Evolutionary conservation across 2,888 invertebrate species (phyloP), one percentile per base, ranked within the genome.

Genomic region (Drosophila neotestacea): DNA sequence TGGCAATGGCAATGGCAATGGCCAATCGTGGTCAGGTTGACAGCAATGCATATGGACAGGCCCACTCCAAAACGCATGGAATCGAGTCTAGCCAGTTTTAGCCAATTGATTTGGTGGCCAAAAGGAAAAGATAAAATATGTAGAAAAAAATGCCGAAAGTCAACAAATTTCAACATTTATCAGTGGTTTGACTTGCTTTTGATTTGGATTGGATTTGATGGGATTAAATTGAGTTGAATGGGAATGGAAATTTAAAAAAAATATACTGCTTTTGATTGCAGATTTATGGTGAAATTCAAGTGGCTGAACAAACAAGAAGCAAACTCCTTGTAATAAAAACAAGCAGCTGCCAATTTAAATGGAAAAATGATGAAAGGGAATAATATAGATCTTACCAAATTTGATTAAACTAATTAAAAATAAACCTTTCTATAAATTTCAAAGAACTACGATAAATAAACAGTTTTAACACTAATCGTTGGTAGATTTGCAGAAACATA

Each of bases 31-130:
- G 50, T 16, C 51, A 50, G 50, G 48, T 38, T 46, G 54, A 38
- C 39, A 32, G 58, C 64, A 41, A 55, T 67, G 63, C 63, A 64
- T 73, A 66, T 77, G 73, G 82, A 22, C 70, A 70, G 56, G 50
- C 11, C 62, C 65, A 67, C 58, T 73, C 34, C 34, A 55, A 61
- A 71, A 48, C 36, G 9, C 32, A 54, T 52, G 59, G 34, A 54
- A 80, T 83, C 88, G 73, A 66, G 85, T 85, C 68, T 63, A 66
- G 71, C 88, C 76, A 61, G 85, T 88, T 85, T 79, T 27, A 52
- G 28, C 34, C 44, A 64, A 41, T 51, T 51, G 62, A 62, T 58
- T 60, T 52, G 70, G n/a, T 34, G 66, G 59, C 47, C 64, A 11
- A 28, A 60, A 60, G 41, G 27, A 36, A 48, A 36, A 27, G 11